Evolutionary conservation across 2,888 invertebrate species (phyloP).

Genomic region (Watsonalla binaria): DNA sequence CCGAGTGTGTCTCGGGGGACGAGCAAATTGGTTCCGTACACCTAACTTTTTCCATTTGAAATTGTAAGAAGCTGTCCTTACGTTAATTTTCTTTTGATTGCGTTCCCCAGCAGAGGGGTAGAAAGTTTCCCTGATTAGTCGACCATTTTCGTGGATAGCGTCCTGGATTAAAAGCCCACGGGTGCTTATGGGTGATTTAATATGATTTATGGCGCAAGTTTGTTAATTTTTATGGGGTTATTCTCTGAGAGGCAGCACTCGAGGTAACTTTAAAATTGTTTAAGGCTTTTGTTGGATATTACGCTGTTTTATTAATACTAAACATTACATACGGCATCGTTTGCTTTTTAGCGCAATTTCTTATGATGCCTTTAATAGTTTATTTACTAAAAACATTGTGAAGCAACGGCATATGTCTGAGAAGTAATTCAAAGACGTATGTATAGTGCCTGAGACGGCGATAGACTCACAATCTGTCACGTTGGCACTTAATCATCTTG

Average conservation of each 20-base stretch:
- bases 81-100: conserved; percentile 64
- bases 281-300: neutral
- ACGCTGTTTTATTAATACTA: too few relatives aligned
- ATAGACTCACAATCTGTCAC: too few relatives aligned
- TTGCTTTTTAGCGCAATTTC: too few relatives aligned
- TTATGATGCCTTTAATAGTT: too few relatives aligned
- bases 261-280: neutral
- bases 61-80: conserved; percentile 39
- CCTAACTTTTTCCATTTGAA: conserved; percentile 59
- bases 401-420: too few relatives aligned
- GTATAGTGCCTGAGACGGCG: too few relatives aligned
- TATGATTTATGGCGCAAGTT: conserved; percentile 1
- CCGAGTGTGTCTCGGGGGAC: conserved; percentile 51
- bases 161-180: conserved; percentile 1
- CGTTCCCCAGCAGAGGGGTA: conserved; percentile 23
- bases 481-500: too few relatives aligned
- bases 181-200: conserved; percentile 2
- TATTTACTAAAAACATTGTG: too few relatives aligned
- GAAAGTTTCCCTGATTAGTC: conserved; percentile 42
- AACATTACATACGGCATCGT: too few relatives aligned
- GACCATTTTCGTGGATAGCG: conserved; percentile 12
- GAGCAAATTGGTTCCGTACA: conserved; percentile 43
- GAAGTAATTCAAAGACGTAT: too few relatives aligned
- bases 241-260: neutral
- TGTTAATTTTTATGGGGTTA: neutral